A percentile compares a stretch with the other conserved stretches of the same genome.
These are phyloP conservation scores for Pseudococcus jackbeardsleyi DNA, from an alignment of 2,888 invertebrate species.

Conservation along the genomic window DNA sequence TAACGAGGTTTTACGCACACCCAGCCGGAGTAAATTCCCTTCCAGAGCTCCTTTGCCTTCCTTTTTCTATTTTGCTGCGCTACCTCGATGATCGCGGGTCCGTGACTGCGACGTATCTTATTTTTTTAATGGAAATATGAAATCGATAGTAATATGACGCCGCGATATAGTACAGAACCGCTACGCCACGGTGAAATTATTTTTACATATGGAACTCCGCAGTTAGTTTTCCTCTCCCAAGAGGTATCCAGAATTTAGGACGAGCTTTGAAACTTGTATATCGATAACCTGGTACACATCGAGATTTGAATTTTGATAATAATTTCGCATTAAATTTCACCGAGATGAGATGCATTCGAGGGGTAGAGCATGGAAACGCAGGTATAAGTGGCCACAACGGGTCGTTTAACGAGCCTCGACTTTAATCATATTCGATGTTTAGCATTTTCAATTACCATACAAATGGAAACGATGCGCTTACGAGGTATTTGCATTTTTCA, in stretches of 20 bases:
- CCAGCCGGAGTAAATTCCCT: neutral
- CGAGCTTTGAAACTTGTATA: slow-evolving; percentile 17
- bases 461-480: slow-evolving; percentile 32
- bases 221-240: neutral
- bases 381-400: neutral
- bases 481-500: slow-evolving; percentile 37
- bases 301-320: slow-evolving; percentile 3
- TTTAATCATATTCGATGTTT: slow-evolving; percentile 41
- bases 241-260: slow-evolving; percentile 26
- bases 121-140: slow-evolving; percentile 44
- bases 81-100: neutral
- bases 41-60: neutral
- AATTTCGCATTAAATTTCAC: slow-evolving; percentile 3
- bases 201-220: neutral
- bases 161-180: neutral
- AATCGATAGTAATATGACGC: slow-evolving; percentile 41
- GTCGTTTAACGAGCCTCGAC: neutral
- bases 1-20: slow-evolving; percentile 13
- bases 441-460: slow-evolving; percentile 50
- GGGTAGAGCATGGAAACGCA: neutral
- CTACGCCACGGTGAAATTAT: neutral
- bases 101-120: slow-evolving; percentile 35
- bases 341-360: neutral
- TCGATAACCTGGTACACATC: neutral
- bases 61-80: neutral